phyloP scores from a whole-genome alignment of 2,113 vertebrate species.

The Sorex araneus region DNA sequence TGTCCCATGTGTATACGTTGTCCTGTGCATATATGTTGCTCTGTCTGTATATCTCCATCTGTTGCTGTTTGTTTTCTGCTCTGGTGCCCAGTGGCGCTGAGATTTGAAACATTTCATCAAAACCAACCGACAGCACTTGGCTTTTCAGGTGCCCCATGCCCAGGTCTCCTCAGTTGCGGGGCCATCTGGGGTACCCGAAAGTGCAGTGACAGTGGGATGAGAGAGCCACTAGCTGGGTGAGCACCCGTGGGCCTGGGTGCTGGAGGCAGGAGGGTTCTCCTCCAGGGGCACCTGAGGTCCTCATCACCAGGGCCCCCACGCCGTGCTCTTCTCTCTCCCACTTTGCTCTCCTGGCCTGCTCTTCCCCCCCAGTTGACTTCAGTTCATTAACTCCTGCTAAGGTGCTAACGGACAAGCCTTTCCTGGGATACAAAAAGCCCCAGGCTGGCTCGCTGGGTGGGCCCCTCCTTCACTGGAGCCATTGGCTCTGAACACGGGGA shows the following conservation, averaged over 20 bases:
- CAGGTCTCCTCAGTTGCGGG: constrained; percentile 27
- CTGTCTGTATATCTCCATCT: neutral
- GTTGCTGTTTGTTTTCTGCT: neutral
- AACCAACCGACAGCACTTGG: neutral
- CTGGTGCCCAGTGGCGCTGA: neutral
- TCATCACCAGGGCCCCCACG: neutral
- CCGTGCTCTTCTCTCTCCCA: neutral
- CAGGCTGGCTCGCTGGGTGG: neutral
- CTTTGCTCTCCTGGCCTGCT: neutral
- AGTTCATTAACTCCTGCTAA: constrained; percentile 22
- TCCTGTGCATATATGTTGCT: neutral
- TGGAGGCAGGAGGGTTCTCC: neutral
- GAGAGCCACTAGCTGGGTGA: neutral
- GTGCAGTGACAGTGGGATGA: neutral
- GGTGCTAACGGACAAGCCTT: constrained; percentile 6
- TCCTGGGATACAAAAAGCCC: neutral
- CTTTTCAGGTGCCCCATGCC: neutral
- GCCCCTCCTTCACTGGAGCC: too few relatives aligned
- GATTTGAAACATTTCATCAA: neutral
- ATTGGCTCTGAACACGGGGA: too few relatives aligned
- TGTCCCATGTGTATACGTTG: too few relatives aligned
- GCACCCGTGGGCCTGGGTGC: neutral
- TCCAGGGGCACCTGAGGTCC: neutral
- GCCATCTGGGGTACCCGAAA: neutral
- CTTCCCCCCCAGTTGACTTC: constrained; percentile 10